Evolutionary conservation across 1,140 invertebrate species (phyloP).

Genomic region (Drosophila ananassae): DNA sequence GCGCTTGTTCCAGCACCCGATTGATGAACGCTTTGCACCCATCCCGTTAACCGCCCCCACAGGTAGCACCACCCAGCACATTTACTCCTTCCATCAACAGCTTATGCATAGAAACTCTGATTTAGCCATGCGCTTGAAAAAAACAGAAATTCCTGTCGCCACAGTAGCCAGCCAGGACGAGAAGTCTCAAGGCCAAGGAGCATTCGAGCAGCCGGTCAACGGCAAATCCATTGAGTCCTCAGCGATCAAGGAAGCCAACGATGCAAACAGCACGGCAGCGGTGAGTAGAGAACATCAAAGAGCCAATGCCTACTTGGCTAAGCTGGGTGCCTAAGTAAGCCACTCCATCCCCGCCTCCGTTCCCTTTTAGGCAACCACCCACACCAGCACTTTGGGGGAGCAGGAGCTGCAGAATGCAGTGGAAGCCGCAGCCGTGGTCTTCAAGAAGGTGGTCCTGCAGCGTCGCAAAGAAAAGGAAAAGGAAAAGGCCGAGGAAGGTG

Average conservation of each 20-base stretch:
- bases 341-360: background rate
- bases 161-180: constrained; percentile 48
- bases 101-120: constrained; percentile 83
- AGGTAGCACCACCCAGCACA: constrained; percentile 77
- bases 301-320: constrained; percentile 23
- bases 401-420: constrained; percentile 85
- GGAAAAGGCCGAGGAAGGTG: constrained; percentile 81
- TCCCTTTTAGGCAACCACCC: constrained; percentile 31
- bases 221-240: constrained; percentile 48
- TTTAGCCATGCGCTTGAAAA: constrained; percentile 78
- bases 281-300: constrained; percentile 41
- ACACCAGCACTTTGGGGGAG: constrained; percentile 85
- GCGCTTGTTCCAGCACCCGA: constrained; percentile 65
- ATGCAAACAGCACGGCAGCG: constrained; percentile 37
- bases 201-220: constrained; percentile 32
- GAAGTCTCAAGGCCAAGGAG: constrained; percentile 2
- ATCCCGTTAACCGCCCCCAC: constrained; percentile 36
- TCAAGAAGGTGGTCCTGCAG: constrained; percentile 83
- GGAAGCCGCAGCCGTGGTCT: constrained; percentile 85
- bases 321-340: constrained; percentile 3
- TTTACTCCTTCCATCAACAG: constrained; percentile 80
- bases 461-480: constrained; percentile 78
- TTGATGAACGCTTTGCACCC: constrained; percentile 69
- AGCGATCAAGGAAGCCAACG: constrained; percentile 42
- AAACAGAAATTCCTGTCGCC: constrained; percentile 75